A percentile compares a stretch with the other conserved stretches of the same genome.
Evolutionary conservation across 2,113 vertebrate species (phyloP).

Genomic region (Nematolebias whitei): DNA sequence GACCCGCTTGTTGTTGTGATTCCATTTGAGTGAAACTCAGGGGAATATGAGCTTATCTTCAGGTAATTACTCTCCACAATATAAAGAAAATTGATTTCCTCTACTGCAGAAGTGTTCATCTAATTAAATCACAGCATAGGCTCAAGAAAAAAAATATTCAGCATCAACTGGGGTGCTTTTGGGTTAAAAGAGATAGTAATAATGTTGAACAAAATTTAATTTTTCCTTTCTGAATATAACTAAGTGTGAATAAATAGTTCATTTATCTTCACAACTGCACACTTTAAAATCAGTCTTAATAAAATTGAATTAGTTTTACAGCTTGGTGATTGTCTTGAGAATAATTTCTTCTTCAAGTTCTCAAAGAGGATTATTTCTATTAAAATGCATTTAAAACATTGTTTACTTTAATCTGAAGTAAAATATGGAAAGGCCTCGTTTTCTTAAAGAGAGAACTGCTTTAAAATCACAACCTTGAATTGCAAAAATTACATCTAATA

Average conservation of each 20-base stretch:
- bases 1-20: constrained; percentile 53
- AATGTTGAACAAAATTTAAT: neutral
- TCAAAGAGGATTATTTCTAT: no score
- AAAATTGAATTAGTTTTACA: neutral
- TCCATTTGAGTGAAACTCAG: constrained; percentile 34
- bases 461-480: no score
- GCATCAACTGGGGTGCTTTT: neutral
- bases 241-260: neutral
- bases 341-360: neutral
- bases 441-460: no score
- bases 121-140: constrained; percentile 33
- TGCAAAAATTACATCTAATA: no score
- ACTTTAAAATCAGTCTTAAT: constrained; percentile 2
- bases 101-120: constrained; percentile 13
- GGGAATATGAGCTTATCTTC: constrained; percentile 44
- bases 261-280: neutral
- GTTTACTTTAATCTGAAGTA: no score
- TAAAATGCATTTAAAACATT: no score
- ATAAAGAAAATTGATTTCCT: constrained; percentile 54
- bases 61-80: constrained; percentile 62
- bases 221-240: neutral
- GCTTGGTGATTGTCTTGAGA: neutral
- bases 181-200: neutral
- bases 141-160: constrained; percentile 21
- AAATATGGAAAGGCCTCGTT: no score